phyloP scores from a whole-genome alignment of 2,888 invertebrate genomes.

The Metopia argyrocephala region DNA sequence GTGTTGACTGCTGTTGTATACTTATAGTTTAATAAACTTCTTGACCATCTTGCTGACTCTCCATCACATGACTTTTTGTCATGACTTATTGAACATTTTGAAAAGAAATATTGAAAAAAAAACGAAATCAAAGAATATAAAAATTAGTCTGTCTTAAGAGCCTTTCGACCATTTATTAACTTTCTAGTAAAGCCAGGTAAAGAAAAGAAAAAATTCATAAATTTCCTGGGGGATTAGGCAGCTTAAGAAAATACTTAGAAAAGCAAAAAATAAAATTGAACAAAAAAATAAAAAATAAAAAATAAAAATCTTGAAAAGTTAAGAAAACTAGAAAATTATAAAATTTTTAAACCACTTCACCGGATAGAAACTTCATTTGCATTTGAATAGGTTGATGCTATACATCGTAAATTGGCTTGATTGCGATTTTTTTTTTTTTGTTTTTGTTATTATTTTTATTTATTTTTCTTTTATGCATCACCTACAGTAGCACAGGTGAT shows the following conservation, averaged over 20 bases:
- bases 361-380: not conserved
- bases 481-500: no score
- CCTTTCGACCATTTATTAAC: not conserved
- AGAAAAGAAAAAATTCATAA: not conserved
- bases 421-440: not conserved
- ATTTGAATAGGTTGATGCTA: not conserved
- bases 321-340: not conserved
- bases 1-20: no score
- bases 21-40: not conserved
- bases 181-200: not conserved
- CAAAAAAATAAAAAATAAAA: not conserved
- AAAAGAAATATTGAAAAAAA: not conserved
- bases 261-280: not conserved
- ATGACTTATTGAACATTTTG: not conserved
- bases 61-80: not conserved
- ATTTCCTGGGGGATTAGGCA: not conserved
- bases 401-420: not conserved
- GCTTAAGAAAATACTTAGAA: not conserved
- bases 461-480: not conserved
- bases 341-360: not conserved
- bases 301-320: not conserved
- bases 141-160: not conserved
- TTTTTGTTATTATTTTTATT: not conserved
- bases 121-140: not conserved
- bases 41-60: not conserved